Evolutionary conservation across 1,140 invertebrate species (phyloP).

Genomic region (Caenorhabditis latens): DNA sequence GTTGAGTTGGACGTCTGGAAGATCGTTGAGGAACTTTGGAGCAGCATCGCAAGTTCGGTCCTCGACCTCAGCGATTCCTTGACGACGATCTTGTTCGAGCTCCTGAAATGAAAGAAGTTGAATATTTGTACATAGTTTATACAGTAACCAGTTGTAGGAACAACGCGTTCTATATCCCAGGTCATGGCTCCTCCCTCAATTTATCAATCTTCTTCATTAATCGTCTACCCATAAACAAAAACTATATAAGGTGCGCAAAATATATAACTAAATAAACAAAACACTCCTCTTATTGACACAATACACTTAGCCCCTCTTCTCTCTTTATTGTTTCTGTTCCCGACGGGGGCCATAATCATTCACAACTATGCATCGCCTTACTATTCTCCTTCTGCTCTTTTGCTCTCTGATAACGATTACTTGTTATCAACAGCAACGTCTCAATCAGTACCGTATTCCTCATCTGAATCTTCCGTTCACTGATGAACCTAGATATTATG

Average conservation of each 20-base stretch:
- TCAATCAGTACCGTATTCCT: constrained; percentile 10
- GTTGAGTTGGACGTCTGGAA: constrained; percentile 70
- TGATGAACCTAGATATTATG: constrained; percentile 40
- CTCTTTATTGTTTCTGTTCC: neutral
- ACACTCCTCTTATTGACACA: constrained; percentile 30
- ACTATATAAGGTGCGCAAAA: constrained; percentile 34
- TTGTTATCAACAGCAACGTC: neutral
- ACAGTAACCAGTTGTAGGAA: too few species aligned
- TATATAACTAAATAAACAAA: constrained; percentile 49
- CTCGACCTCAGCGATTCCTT: constrained; percentile 81
- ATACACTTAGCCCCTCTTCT: neutral
- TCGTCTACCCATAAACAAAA: neutral
- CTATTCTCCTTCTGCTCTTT: constrained; percentile 4
- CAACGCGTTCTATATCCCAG: neutral
- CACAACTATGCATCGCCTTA: constrained; percentile 4
- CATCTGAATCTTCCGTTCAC: constrained; percentile 34
- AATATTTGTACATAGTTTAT: too few species aligned
- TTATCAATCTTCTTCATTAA: neutral
- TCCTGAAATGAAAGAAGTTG: constrained; percentile 83
- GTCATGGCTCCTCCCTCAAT: neutral
- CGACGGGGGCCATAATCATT: neutral
- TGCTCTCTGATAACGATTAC: neutral
- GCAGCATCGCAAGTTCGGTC: constrained; percentile 73
- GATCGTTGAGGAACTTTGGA: constrained; percentile 73
- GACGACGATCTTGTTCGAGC: constrained; percentile 84